These are phyloP conservation scores for Procavia capensis DNA, from an alignment of 2,113 vertebrate species.

Conservation along the genomic window DNA sequence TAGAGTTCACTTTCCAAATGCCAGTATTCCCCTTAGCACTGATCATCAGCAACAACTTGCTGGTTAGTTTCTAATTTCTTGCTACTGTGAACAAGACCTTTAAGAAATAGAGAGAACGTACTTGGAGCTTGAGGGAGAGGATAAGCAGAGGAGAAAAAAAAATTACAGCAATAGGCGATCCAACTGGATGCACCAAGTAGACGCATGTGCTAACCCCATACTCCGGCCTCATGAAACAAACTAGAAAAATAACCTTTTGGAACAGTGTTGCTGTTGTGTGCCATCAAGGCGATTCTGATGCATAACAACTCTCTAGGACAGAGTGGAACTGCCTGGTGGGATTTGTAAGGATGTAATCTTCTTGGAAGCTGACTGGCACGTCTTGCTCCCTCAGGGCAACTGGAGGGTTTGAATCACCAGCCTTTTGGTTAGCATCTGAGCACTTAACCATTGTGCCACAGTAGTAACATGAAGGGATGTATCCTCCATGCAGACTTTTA, in stretches of 20 bases:
- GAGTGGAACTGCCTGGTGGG: neutral
- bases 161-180: neutral
- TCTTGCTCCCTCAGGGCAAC: neutral
- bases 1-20: neutral
- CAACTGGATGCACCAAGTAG: no score
- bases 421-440: neutral
- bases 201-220: no score
- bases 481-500: neutral
- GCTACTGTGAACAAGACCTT: conserved; percentile 10
- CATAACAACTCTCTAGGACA: neutral
- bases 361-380: neutral
- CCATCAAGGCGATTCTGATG: neutral
- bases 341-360: neutral
- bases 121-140: neutral
- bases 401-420: neutral
- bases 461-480: neutral
- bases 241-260: conserved; percentile 14
- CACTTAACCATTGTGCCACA: neutral
- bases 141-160: neutral
- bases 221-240: neutral
- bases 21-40: neutral
- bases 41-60: conserved; percentile 9
- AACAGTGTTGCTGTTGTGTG: neutral
- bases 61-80: neutral
- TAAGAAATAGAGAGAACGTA: neutral